Base-by-base conservation (phyloP, 1,140 invertebrate genomes). In the Zeugodacus cucurbitae region DNA sequence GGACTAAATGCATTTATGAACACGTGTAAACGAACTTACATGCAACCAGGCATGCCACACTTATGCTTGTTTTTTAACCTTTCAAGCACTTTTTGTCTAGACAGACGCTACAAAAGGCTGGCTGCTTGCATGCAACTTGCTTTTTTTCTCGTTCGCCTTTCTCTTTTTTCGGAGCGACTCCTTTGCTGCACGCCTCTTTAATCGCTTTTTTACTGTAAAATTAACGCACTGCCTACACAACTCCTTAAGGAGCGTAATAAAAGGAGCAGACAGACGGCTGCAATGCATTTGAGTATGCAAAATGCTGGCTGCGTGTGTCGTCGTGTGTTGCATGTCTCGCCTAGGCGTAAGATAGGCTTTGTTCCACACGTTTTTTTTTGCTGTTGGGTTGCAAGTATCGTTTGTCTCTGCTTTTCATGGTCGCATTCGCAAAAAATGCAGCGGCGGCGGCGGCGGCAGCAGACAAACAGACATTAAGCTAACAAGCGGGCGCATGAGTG, bases 51-150 rank as follows among this genome's bases (percentile, higher is more conserved):
- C 74, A 48, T 82, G 41, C 26, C 37, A 82, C 74, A 82, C 74
- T 82, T 82, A 82, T 41, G 7, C 29, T n/a, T 74, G 48, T 82
- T 22, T 82, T 82, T 82, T 82, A 54, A 82, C 74, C 74, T 82
- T 82, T 82, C 74, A 82, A 82, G 74, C 74, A 82, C 74, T 82
- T 82, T 82, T 82, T 82, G 74, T 82, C 74, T 82, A 82, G 74
- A 82, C 74, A 48, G 20, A n/a, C 37, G 74, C 74, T 48, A 41
- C 74, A 82, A 44, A 70, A 82, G 34, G 26, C 67, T 26, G 58
- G 26, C 58, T 6, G 58, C 74, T 82, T 82, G 22, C 74, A 48
- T 82, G 41, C 74, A 48, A 82, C 41, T 48, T 82, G 37, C 34
- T 54, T 82, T 82, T 82, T 34, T 82, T 82, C 41, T 2, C 5